Conservation (phyloP, 2,888 invertebrate genomes). For the Mechanitis messenoides region DNA sequence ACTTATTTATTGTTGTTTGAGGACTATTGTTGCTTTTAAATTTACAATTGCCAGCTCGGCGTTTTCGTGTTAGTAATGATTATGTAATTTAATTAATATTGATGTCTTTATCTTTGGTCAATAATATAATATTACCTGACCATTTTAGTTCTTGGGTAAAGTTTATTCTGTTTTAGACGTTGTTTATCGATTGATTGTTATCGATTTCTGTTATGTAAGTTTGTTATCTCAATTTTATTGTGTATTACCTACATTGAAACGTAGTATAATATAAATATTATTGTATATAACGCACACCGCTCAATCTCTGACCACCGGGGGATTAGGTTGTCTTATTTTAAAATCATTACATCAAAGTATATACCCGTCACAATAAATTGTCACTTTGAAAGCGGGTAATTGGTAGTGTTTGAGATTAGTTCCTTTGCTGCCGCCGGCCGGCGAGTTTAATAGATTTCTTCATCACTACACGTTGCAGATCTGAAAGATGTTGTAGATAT, state of each 20-base stretch:
- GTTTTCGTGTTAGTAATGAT: conserved; percentile 10
- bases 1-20: conserved; percentile 6
- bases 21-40: neutral
- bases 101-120: conserved; percentile 13
- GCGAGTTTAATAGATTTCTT: conserved; percentile 44
- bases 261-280: no score
- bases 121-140: neutral
- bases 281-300: no score
- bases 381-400: conserved; percentile 8
- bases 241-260: neutral
- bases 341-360: conserved; percentile 3
- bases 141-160: no score
- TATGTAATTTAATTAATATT: conserved; percentile 18
- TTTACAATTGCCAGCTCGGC: neutral
- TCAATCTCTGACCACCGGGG: neutral
- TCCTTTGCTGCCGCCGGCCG: conserved; percentile 13
- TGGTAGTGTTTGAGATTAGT: conserved; percentile 4
- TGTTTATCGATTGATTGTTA: no score
- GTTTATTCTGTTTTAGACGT: no score
- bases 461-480: conserved; percentile 31
- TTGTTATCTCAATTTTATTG: neutral
- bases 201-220: neutral
- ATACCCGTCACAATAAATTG: conserved; percentile 5
- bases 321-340: neutral
- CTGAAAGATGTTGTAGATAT: conserved; percentile 33